These are phyloP conservation scores for Ericerus pela DNA, from an alignment of 1,140 invertebrate genomes.

Conservation along the genomic window DNA sequence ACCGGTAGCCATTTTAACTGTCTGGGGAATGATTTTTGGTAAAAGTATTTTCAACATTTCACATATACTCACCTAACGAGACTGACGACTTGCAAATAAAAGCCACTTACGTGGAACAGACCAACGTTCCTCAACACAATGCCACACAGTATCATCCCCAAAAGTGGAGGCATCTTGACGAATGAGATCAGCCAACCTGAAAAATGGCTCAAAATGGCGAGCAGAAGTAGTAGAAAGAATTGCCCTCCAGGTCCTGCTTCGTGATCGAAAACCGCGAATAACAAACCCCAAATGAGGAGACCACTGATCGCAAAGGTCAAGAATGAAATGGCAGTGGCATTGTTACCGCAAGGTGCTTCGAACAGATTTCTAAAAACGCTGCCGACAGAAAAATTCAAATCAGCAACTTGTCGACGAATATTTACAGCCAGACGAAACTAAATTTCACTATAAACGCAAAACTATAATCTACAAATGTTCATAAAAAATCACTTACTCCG, in stretches of 20 bases:
- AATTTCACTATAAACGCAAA: too few relatives aligned
- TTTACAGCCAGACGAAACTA: too few relatives aligned
- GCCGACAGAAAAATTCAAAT: too few relatives aligned
- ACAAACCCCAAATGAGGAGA: not conserved
- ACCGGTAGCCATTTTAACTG: too few relatives aligned
- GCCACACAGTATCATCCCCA: slow-evolving; percentile 26
- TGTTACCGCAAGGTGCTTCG: not conserved
- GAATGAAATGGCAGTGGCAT: not conserved
- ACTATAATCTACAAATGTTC: too few relatives aligned
- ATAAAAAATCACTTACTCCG: too few relatives aligned
- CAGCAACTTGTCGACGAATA: too few relatives aligned
- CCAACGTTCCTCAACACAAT: slow-evolving; percentile 23
- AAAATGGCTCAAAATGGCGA: not conserved
- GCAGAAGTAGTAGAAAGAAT: not conserved
- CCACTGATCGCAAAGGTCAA: not conserved
- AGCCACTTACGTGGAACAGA: slow-evolving; percentile 21
- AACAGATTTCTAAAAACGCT: not conserved
- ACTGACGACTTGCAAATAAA: slow-evolving; percentile 20
- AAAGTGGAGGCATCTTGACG: slow-evolving; percentile 21
- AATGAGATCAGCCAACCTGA: not conserved
- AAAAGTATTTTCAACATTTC: too few relatives aligned
- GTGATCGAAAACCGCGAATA: not conserved
- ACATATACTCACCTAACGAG: slow-evolving; percentile 22
- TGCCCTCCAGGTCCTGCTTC: not conserved
- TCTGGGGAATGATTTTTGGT: too few relatives aligned